These are phyloP conservation scores for Brachylomia viminalis DNA, from an alignment of 2,888 invertebrate genomes.

Conservation along the genomic window DNA sequence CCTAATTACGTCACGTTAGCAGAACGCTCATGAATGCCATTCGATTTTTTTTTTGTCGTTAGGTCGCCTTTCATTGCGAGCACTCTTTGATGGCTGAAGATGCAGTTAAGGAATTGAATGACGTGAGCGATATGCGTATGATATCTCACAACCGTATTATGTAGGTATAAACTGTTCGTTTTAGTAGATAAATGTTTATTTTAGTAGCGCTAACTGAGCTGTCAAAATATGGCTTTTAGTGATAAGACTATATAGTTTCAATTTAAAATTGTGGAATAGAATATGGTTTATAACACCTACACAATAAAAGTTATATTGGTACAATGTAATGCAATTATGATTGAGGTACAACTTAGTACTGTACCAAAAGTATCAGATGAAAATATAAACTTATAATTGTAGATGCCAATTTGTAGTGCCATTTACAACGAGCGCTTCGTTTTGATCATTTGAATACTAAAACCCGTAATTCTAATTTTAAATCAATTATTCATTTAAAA, in stretches of 20 bases:
- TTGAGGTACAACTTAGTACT: neutral
- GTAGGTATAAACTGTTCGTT: neutral
- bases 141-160: neutral
- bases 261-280: neutral
- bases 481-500: too few species aligned
- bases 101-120: constrained; percentile 37
- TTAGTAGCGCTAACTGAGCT: too few species aligned
- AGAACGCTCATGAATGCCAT: constrained; percentile 42
- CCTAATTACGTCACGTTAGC: constrained; percentile 51
- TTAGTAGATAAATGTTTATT: neutral
- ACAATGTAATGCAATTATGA: neutral
- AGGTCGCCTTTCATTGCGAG: constrained; percentile 47
- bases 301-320: neutral
- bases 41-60: constrained; percentile 44
- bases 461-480: neutral
- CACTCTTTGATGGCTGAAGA: constrained; percentile 21
- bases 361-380: too few species aligned
- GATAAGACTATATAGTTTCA: neutral
- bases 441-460: neutral
- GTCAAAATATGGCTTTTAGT: neutral
- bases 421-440: neutral
- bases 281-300: neutral
- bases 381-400: too few species aligned
- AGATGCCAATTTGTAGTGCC: neutral
- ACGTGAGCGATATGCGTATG: neutral